Percentiles rank a stretch among this genome's conserved stretches.
phyloP scores from a whole-genome alignment of 37 sponge, comb jelly and placozoan genomes.

The Crambe crambe region DNA sequence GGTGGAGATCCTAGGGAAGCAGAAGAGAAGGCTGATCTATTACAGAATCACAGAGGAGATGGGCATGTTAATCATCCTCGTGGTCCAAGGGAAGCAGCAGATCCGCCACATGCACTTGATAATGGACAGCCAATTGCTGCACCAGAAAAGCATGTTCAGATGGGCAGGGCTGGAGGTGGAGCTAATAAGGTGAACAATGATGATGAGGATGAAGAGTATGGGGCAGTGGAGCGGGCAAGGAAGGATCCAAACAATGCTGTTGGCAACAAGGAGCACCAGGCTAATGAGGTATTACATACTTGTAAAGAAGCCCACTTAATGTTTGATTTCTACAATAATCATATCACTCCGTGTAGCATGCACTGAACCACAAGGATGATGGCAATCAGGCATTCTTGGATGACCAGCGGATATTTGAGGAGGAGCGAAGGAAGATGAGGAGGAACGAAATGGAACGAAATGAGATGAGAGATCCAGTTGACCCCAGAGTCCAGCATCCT shows the following conservation, averaged over 20 bases:
- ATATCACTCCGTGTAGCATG: no score
- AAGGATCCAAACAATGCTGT: background rate
- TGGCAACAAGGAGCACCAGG: background rate
- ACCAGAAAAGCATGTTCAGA: background rate
- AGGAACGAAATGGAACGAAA: background rate
- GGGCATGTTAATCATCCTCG: no score
- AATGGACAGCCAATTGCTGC: background rate
- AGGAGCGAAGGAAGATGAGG: background rate
- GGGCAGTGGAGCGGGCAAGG: background rate
- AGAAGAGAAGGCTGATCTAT: background rate
- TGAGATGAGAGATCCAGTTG: background rate
- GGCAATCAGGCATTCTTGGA: background rate
- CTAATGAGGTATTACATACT: no score
- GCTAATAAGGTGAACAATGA: no score
- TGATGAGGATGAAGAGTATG: conserved; percentile 1
- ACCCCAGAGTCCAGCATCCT: no score
- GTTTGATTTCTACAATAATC: no score
- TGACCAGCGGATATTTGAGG: background rate
- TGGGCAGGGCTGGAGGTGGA: conserved; percentile 3
- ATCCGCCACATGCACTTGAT: background rate
- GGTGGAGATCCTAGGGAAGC: background rate
- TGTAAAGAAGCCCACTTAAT: no score
- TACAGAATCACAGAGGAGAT: background rate
- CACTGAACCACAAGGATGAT: background rate
- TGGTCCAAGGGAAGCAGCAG: no score